A percentile compares a stretch with the other conserved stretches of the same genome.
phyloP scores from a whole-genome alignment of 2,888 invertebrate species.

The Parnassius smintheus region DNA sequence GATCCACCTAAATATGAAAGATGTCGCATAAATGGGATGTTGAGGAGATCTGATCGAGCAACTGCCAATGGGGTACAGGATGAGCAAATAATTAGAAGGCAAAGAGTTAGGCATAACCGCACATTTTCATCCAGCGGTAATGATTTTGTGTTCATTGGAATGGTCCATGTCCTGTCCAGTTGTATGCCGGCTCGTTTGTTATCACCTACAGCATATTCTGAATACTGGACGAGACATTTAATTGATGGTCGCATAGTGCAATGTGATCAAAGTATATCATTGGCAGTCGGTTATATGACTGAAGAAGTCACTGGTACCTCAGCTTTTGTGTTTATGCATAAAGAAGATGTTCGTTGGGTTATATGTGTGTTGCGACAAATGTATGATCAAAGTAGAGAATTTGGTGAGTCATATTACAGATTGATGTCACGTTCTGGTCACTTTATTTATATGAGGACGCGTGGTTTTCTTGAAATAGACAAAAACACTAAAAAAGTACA shows the following conservation, averaged over 20 bases:
- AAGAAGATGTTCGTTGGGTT: constrained; percentile 93
- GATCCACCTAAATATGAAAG: constrained; percentile 87
- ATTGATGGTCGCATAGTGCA: constrained; percentile 94
- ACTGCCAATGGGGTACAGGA: constrained; percentile 75
- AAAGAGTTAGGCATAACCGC: constrained; percentile 74
- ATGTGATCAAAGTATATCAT: constrained; percentile 94
- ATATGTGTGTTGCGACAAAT: constrained; percentile 93
- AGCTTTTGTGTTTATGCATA: constrained; percentile 94
- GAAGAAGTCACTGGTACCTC: constrained; percentile 93
- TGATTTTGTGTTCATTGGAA: constrained; percentile 86
- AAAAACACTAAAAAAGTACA: constrained; percentile 87
- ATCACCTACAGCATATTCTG: constrained; percentile 85
- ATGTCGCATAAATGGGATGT: constrained; percentile 85
- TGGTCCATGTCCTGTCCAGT: constrained; percentile 84
- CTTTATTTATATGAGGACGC: constrained; percentile 91
- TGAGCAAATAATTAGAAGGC: constrained; percentile 75
- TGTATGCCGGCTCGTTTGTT: constrained; percentile 81
- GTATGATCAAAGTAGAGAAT: constrained; percentile 92
- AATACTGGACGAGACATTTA: constrained; percentile 94
- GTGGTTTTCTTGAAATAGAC: constrained; percentile 92
- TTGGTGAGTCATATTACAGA: constrained; percentile 93
- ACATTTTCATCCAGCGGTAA: constrained; percentile 81
- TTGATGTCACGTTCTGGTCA: constrained; percentile 90
- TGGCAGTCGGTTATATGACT: constrained; percentile 93
- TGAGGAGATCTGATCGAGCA: constrained; percentile 81